Percentiles rank a stretch among this genome's conserved stretches.
Evolutionary conservation across 2,113 vertebrate species (phyloP).

Genomic region (Pelodiscus sinensis): DNA sequence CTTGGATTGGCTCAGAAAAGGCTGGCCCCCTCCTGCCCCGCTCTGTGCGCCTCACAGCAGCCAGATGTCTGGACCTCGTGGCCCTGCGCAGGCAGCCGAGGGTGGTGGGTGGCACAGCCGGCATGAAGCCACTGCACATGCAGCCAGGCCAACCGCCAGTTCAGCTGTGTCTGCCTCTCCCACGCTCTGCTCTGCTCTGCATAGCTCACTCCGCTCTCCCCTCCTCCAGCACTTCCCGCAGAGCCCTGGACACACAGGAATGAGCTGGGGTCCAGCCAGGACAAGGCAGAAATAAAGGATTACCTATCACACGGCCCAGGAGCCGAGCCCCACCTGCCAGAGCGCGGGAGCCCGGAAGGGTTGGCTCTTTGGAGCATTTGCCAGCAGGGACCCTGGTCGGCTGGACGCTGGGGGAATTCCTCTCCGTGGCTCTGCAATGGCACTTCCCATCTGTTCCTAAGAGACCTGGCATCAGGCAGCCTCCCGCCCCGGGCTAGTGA

Average conservation of each 20-base stretch:
- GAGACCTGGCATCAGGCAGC: accelerated
- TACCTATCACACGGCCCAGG: accelerated
- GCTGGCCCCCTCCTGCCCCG: no score
- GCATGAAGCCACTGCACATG: not conserved
- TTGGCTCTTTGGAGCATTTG: not conserved
- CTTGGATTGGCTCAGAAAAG: not conserved
- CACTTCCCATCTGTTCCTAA: not conserved
- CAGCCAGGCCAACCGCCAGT: no score
- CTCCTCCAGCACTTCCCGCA: accelerated
- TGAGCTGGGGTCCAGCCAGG: not conserved
- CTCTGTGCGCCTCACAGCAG: no score
- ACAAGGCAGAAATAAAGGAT: not conserved
- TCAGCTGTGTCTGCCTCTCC: accelerated
- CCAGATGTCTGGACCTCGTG: no score
- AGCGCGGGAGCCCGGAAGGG: no score
- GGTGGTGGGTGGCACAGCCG: no score
- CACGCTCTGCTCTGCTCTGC: accelerated
- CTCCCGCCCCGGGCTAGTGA: not conserved
- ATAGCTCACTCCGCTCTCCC: accelerated
- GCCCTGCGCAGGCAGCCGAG: no score
- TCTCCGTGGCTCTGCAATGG: not conserved
- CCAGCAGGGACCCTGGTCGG: not conserved
- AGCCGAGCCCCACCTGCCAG: no score
- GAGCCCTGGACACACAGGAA: not conserved
- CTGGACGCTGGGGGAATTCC: not conserved